A percentile compares a stretch with the other conserved stretches of the same genome.
These are phyloP conservation scores for Dissostichus mawsoni DNA, from an alignment of 2,113 vertebrate genomes.

Conservation along the genomic window DNA sequence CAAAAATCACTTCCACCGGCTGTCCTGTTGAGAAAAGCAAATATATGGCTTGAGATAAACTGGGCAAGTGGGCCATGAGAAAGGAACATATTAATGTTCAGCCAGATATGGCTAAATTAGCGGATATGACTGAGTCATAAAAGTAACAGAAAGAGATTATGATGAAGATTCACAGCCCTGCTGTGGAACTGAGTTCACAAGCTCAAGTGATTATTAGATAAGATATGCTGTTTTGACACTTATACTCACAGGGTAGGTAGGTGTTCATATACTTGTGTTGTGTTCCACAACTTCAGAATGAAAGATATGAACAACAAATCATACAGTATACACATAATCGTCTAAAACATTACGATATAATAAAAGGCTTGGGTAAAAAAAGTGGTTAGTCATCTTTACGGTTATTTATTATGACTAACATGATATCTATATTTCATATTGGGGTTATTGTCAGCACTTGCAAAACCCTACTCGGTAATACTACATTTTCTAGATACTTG, in stretches of 20 bases:
- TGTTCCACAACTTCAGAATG: neutral
- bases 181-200: conserved; percentile 27
- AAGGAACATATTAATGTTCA: conserved; percentile 59
- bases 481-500: neutral
- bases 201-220: conserved; percentile 37
- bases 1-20: conserved; percentile 45
- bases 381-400: too few species aligned
- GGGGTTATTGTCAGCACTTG: too few species aligned
- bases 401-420: too few species aligned
- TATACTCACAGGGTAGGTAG: neutral
- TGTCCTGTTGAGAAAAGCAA: neutral
- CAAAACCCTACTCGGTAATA: too few species aligned
- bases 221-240: conserved; percentile 20
- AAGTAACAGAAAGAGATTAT: conserved; percentile 62
- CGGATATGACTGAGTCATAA: conserved; percentile 57
- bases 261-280: too few species aligned
- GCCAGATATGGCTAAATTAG: conserved; percentile 49
- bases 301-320: neutral
- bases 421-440: too few species aligned
- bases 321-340: neutral
- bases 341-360: too few species aligned
- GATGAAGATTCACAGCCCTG: conserved; percentile 52
- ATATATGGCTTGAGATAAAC: conserved; percentile 36
- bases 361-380: too few species aligned
- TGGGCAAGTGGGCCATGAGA: conserved; percentile 34